Conservation (phyloP, 2,888 invertebrate species). For the Drosophila picticornis region DNA sequence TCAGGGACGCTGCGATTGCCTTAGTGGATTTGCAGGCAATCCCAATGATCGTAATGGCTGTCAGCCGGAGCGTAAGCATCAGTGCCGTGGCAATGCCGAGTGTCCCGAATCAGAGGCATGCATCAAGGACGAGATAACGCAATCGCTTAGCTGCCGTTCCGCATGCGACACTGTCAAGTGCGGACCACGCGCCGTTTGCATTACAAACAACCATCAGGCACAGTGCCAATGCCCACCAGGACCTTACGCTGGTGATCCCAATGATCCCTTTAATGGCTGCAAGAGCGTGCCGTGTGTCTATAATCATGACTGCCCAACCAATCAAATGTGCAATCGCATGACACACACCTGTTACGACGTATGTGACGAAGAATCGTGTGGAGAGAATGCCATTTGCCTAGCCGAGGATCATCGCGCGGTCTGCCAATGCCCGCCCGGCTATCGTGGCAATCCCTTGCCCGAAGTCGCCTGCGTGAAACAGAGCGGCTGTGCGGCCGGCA, state of each 20-base stretch:
- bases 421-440: conserved; percentile 95
- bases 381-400: conserved; percentile 94
- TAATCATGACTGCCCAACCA: conserved; percentile 92
- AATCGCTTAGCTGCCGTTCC: conserved; percentile 89
- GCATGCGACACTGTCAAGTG: conserved; percentile 92
- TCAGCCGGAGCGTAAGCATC: conserved; percentile 89
- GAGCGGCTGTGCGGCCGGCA: conserved; percentile 91
- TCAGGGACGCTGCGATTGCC: conserved; percentile 93
- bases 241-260: conserved; percentile 94
- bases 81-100: conserved; percentile 92
- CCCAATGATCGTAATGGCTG: conserved; percentile 96
- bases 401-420: conserved; percentile 92
- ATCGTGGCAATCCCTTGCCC: conserved; percentile 92
- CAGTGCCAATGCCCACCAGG: conserved; percentile 96
- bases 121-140: conserved; percentile 87
- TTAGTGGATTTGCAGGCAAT: conserved; percentile 93
- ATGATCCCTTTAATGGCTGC: conserved; percentile 91
- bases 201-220: conserved; percentile 95
- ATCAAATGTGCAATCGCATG: conserved; percentile 92
- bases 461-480: conserved; percentile 91
- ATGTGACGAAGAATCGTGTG: conserved; percentile 93
- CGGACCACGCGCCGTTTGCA: conserved; percentile 94
- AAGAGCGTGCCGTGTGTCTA: conserved; percentile 94
- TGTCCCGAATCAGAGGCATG: conserved; percentile 94
- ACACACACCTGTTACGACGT: conserved; percentile 93